Percentiles rank a stretch among this genome's conserved stretches.
These are phyloP conservation scores for Karalla daura DNA, from an alignment of 2,797 vertebrate genomes.

Conservation along the genomic window DNA sequence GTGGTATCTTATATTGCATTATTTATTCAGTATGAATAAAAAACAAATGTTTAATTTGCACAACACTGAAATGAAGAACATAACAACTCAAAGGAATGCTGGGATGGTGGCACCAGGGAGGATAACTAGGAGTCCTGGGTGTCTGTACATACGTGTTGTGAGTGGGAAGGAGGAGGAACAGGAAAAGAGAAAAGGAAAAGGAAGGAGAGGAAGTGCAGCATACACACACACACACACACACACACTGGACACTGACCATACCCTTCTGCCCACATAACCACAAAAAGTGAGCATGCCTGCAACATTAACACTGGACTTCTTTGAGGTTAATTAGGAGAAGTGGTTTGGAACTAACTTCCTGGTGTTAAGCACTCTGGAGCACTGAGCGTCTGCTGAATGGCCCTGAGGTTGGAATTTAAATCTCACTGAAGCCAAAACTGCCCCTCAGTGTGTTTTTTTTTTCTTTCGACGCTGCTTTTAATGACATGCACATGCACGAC, in stretches of 20 bases:
- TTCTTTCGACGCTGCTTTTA: conserved; percentile 61
- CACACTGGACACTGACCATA: conserved; percentile 16
- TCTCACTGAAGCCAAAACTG: conserved; percentile 72
- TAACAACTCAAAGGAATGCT: neutral
- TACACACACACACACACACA: conserved; percentile 10
- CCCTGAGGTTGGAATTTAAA: conserved; percentile 75
- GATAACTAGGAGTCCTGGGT: neutral
- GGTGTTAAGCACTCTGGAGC: conserved; percentile 69
- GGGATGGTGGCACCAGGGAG: neutral
- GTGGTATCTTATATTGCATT: too few relatives aligned
- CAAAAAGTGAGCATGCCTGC: conserved; percentile 61
- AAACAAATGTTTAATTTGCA: neutral
- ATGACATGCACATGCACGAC: conserved; percentile 50
- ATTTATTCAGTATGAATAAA: neutral
- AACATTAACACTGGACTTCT: conserved; percentile 69
- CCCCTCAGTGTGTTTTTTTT: conserved; percentile 41
- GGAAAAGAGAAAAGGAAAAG: too few relatives aligned
- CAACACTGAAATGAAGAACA: neutral
- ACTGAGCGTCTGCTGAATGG: conserved; percentile 63
- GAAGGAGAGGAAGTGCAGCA: neutral
- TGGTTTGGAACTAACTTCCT: conserved; percentile 75
- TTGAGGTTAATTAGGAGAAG: conserved; percentile 79
- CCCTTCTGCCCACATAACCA: conserved; percentile 27
- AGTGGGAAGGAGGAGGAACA: neutral
- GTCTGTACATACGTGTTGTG: neutral